These are phyloP conservation scores for Hymenochirus boettgeri DNA, from an alignment of 2,113 vertebrate genomes.

Conservation along the genomic window DNA sequence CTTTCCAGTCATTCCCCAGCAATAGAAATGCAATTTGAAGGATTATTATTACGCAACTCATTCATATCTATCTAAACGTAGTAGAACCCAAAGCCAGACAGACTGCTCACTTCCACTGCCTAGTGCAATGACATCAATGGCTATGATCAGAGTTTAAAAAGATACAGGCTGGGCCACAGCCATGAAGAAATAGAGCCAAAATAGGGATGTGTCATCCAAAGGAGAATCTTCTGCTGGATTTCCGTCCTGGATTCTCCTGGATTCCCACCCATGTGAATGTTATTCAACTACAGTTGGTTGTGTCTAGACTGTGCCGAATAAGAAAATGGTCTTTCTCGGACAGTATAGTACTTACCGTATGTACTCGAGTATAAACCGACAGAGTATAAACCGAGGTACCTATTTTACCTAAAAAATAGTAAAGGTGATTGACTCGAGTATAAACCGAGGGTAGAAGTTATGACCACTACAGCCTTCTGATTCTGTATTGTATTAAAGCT, in stretches of 20 bases:
- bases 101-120: conserved; percentile 6
- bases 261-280: neutral
- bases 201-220: neutral
- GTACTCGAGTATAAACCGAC: no score
- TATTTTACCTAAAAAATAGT: no score
- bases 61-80: conserved; percentile 6
- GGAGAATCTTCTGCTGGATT: neutral
- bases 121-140: neutral
- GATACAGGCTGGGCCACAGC: neutral
- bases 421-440: no score
- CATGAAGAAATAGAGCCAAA: neutral
- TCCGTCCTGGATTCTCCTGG: neutral
- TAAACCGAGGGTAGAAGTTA: no score
- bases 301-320: no score
- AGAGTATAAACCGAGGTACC: no score
- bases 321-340: no score
- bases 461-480: no score
- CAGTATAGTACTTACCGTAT: no score
- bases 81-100: conserved; percentile 7
- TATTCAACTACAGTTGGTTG: neutral
- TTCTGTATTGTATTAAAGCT: no score
- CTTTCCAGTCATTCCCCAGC: neutral
- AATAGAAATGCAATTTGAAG: neutral
- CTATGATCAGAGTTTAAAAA: neutral
- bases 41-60: conserved; percentile 23